Percentiles rank a stretch among this genome's conserved stretches.
These are phyloP conservation scores for Chloropsis hardwickii DNA, from an alignment of 2,113 vertebrate species.

Conservation along the genomic window DNA sequence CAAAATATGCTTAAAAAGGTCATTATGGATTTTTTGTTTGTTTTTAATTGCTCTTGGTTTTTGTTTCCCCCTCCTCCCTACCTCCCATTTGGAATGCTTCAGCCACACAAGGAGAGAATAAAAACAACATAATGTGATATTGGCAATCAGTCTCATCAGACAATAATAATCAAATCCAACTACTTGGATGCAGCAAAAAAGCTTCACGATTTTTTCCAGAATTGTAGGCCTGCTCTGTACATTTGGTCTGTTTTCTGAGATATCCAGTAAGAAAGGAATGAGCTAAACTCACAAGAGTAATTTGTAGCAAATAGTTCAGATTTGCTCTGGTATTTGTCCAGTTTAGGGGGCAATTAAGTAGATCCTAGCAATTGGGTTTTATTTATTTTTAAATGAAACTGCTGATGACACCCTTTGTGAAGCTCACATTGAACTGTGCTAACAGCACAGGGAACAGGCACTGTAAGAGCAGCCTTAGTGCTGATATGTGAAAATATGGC, in stretches of 20 bases:
- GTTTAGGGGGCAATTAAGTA: neutral
- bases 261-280: neutral
- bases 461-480: neutral
- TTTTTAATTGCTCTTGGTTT: neutral
- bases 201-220: neutral
- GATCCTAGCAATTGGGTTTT: neutral
- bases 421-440: neutral
- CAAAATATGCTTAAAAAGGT: neutral
- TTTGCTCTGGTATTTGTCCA: neutral
- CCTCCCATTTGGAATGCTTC: neutral
- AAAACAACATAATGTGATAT: neutral
- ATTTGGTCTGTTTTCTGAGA: neutral
- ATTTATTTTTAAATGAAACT: conserved; percentile 14
- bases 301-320: conserved; percentile 5
- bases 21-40: neutral
- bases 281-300: neutral
- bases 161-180: neutral
- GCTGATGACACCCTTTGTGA: neutral
- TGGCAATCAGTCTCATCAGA: neutral
- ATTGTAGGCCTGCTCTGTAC: neutral
- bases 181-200: neutral
- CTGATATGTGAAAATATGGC: neutral
- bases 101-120: neutral
- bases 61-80: neutral
- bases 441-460: neutral